Percentiles rank a stretch among this genome's conserved stretches.
Conservation (phyloP, 1,140 invertebrate species). For the Aphaenogaster ashmeadi region DNA sequence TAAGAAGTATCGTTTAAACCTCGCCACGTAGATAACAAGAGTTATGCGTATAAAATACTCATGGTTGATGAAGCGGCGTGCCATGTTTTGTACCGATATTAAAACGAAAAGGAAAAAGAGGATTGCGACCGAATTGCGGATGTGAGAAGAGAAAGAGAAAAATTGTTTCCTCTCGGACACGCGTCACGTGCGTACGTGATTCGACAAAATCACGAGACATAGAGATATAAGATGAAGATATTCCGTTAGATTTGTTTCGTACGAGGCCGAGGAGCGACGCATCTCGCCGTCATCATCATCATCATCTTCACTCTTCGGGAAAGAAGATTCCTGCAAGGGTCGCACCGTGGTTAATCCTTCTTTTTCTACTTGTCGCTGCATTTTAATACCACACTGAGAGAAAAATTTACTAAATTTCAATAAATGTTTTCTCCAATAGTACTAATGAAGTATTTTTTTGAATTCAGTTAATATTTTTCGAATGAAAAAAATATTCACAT, state of each 20-base stretch:
- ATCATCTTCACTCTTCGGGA: constrained; percentile 8
- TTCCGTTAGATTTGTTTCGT: constrained; percentile 23
- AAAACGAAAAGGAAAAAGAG: background rate
- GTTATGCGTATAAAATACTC: constrained; percentile 69
- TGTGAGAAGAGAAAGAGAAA: background rate
- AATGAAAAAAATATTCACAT: too few species aligned
- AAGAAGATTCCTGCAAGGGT: constrained; percentile 37
- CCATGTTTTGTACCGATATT: constrained; percentile 73
- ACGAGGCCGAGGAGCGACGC: constrained; percentile 13
- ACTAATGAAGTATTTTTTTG: too few species aligned
- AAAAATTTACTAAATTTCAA: too few species aligned
- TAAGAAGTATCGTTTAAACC: constrained; percentile 55
- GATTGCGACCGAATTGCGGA: constrained; percentile 7
- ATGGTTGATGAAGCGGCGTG: constrained; percentile 73
- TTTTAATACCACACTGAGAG: constrained; percentile 15
- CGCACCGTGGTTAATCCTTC: background rate
- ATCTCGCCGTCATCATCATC: background rate
- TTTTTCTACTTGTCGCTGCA: background rate
- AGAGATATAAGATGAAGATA: background rate
- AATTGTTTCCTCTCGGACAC: background rate
- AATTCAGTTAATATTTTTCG: too few species aligned
- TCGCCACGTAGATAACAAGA: constrained; percentile 50
- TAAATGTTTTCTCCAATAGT: too few species aligned
- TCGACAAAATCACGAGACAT: background rate
- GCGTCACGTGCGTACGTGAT: background rate